Percentiles rank a stretch among this genome's conserved stretches.
These are phyloP conservation scores for Morinoia aosen DNA, from an alignment of 2,888 invertebrate genomes.

Conservation along the genomic window DNA sequence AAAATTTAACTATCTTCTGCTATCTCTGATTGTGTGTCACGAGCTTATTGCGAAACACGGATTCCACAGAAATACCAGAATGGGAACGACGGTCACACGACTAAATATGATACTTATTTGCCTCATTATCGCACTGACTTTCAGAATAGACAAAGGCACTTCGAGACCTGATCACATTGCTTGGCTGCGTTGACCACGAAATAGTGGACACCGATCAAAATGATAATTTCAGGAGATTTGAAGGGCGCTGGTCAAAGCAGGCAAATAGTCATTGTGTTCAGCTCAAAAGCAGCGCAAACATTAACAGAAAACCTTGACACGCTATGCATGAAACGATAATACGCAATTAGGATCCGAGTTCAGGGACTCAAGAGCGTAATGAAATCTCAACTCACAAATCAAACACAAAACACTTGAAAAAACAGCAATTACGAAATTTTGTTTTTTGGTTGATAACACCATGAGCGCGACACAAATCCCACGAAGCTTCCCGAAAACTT, in stretches of 20 bases:
- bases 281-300: background rate
- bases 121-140: background rate
- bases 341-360: background rate
- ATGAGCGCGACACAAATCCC: too few species aligned
- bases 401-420: background rate
- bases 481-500: background rate
- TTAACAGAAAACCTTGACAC: background rate
- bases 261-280: background rate
- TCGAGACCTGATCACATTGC: background rate
- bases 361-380: background rate
- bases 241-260: background rate
- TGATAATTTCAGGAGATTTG: background rate
- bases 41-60: too few species aligned
- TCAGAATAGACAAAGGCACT: background rate
- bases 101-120: background rate
- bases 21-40: too few species aligned
- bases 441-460: too few species aligned
- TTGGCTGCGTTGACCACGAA: background rate
- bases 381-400: background rate
- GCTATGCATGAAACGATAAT: background rate
- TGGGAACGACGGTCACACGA: background rate
- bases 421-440: too few species aligned
- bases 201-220: background rate
- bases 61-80: background rate
- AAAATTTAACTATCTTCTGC: background rate